Evolutionary conservation across 2,113 vertebrate species (phyloP).

Genomic region (Spilogale gracilis): DNA sequence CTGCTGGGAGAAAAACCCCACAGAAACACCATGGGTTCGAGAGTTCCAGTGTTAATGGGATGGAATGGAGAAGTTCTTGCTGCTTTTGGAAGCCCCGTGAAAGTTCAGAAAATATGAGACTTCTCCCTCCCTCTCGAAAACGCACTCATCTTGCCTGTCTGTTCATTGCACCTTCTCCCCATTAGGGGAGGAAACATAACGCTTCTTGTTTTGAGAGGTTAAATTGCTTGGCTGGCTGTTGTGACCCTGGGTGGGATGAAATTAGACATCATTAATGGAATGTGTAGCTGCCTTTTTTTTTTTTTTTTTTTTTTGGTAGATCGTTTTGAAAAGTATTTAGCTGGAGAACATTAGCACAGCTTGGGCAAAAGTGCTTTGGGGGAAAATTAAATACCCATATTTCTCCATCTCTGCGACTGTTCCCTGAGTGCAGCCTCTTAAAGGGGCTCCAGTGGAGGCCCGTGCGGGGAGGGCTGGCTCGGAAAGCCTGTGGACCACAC

Average conservation of each 20-base stretch:
- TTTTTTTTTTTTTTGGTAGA: background rate
- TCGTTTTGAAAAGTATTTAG: constrained; percentile 30
- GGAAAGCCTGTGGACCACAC: background rate
- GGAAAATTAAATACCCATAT: constrained; percentile 43
- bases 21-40: background rate
- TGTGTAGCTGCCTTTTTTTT: background rate
- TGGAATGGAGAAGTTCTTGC: background rate
- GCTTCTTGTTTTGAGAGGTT: background rate
- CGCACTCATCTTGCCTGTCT: background rate
- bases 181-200: background rate
- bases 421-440: background rate
- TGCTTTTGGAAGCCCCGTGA: background rate
- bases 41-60: background rate
- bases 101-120: background rate
- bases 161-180: background rate
- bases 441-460: background rate
- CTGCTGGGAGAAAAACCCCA: background rate
- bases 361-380: constrained; percentile 30
- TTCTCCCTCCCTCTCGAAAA: background rate
- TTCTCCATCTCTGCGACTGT: constrained; percentile 25
- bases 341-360: constrained; percentile 58
- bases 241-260: background rate
- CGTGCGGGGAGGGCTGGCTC: background rate
- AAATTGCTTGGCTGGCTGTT: constrained; percentile 27
- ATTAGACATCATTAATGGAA: constrained; percentile 17